Conservation (phyloP, 2,888 invertebrate genomes). For the Tipula unca region DNA sequence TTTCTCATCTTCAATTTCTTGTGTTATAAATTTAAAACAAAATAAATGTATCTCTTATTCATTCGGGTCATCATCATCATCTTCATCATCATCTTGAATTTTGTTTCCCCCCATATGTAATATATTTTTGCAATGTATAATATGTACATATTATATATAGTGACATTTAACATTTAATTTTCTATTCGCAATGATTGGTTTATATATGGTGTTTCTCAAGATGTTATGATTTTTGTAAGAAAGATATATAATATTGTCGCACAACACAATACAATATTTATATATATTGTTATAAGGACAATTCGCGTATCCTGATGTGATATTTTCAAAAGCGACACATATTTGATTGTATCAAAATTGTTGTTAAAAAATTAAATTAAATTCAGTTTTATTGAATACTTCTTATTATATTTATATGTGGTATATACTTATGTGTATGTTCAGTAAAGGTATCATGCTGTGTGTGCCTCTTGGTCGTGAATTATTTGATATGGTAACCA, state of each 20-base stretch:
- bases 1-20: slow-evolving; percentile 14
- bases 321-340: background rate
- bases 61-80: slow-evolving; percentile 14
- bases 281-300: background rate
- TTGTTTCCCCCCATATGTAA: background rate
- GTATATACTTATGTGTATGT: background rate
- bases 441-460: background rate
- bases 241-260: background rate
- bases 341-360: background rate
- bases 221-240: background rate
- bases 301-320: background rate
- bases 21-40: background rate
- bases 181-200: background rate
- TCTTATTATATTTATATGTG: background rate
- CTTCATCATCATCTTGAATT: slow-evolving; percentile 1
- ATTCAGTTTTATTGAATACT: background rate
- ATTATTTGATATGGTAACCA: background rate
- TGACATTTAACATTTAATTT: slow-evolving; percentile 14
- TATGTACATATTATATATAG: background rate
- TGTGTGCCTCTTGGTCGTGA: background rate
- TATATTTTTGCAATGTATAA: background rate
- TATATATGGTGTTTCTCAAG: background rate
- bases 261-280: background rate
- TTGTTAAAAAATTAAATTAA: background rate
- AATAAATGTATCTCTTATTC: background rate